These are phyloP conservation scores for Punctoribates punctum DNA, from an alignment of 2,888 invertebrate genomes.

Conservation along the genomic window DNA sequence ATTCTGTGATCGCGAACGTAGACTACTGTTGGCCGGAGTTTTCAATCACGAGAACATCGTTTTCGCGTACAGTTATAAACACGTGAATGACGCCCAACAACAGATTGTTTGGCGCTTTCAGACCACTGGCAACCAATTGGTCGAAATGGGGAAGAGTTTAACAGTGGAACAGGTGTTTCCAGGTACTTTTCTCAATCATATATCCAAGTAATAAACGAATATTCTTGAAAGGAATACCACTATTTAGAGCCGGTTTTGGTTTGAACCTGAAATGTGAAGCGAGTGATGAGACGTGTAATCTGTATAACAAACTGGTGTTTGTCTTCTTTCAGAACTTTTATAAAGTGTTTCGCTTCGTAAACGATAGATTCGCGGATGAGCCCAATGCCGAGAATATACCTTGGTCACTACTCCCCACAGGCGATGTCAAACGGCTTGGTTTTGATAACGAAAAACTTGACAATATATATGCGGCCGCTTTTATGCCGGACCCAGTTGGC, in stretches of 20 bases:
- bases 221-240: background rate
- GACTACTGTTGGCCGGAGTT: conserved; percentile 7
- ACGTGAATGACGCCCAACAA: background rate
- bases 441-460: too few species aligned
- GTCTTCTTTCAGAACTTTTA: background rate
- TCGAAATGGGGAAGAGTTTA: background rate
- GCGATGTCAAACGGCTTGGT: too few species aligned
- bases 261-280: background rate
- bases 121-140: background rate
- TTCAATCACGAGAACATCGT: background rate
- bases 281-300: background rate
- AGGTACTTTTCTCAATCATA: background rate
- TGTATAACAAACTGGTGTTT: background rate
- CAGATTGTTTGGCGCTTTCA: conserved; percentile 17
- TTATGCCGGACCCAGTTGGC: too few species aligned
- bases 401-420: too few species aligned
- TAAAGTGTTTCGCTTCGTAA: too few species aligned
- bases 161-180: background rate
- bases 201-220: background rate
- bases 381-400: too few species aligned
- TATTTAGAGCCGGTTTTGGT: background rate
- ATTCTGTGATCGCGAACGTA: background rate
- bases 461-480: too few species aligned
- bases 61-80: conserved; percentile 16
- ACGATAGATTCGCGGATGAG: too few species aligned